Evolutionary conservation across 2,888 invertebrate genomes (phyloP).

Genomic region (Cremastinae sp.): DNA sequence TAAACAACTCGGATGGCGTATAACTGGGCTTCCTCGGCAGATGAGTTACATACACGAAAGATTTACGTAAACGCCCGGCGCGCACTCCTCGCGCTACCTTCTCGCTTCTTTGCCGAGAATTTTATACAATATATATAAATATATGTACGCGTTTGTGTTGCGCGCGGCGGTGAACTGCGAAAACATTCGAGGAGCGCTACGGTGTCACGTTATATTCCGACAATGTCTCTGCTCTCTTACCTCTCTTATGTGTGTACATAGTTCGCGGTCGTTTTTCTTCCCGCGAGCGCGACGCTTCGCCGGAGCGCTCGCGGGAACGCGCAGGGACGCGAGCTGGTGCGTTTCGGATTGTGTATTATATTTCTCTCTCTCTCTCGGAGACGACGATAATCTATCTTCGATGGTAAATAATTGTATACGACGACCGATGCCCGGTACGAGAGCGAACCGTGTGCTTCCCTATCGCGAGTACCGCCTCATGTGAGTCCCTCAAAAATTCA

Average conservation of each 20-base stretch:
- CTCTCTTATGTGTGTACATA: slow-evolving; percentile 6
- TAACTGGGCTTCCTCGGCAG: slow-evolving; percentile 75
- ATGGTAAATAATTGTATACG: slow-evolving; percentile 58
- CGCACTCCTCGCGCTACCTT: slow-evolving; percentile 59
- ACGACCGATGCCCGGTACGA: slow-evolving; percentile 2
- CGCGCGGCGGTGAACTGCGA: slow-evolving; percentile 31
- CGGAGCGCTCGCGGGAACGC: background rate
- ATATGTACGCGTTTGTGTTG: background rate
- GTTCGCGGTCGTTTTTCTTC: background rate
- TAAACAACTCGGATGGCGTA: slow-evolving; percentile 77
- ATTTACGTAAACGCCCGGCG: slow-evolving; percentile 75
- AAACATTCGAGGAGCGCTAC: slow-evolving; percentile 26
- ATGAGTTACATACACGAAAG: slow-evolving; percentile 78
- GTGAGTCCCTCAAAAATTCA: slow-evolving; percentile 21
- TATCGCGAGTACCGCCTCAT: background rate
- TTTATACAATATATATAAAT: slow-evolving; percentile 10
- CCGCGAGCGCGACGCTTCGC: background rate
- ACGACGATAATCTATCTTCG: slow-evolving; percentile 59
- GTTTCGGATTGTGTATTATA: slow-evolving; percentile 20
- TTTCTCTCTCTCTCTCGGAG: slow-evolving; percentile 12
- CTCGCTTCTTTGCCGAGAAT: slow-evolving; percentile 50
- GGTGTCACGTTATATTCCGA: slow-evolving; percentile 24
- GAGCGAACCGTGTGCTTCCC: background rate
- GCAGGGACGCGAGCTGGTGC: slow-evolving; percentile 28
- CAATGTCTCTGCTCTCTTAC: slow-evolving; percentile 34